Conservation (phyloP, 2,797 vertebrate species). For the Crotalus adamanteus region DNA sequence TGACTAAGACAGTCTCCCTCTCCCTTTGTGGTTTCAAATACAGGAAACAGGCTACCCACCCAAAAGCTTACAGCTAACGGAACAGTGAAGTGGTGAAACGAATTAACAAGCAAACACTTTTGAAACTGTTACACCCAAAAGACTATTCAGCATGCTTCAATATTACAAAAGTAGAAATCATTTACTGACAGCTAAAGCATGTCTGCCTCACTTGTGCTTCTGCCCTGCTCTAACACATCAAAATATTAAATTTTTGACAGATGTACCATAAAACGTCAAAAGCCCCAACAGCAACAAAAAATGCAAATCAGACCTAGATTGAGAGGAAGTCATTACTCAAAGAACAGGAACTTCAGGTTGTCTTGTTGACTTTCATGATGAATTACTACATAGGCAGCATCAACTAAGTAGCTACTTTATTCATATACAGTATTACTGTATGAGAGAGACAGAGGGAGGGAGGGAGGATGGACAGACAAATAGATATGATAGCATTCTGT, state of each 20-base stretch:
- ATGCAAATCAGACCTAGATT: not conserved
- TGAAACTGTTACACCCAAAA: not conserved
- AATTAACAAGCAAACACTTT: not conserved
- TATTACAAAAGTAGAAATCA: not conserved
- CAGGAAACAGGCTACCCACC: constrained; percentile 65
- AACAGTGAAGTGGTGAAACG: constrained; percentile 40
- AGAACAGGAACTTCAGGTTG: not conserved
- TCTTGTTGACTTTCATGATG: not conserved
- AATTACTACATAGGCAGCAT: not conserved
- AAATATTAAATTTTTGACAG: not conserved
- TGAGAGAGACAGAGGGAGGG: no score
- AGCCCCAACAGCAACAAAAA: not conserved
- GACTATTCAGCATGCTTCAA: not conserved
- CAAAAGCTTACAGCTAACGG: constrained; percentile 50
- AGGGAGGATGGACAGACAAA: not conserved
- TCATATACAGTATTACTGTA: not conserved
- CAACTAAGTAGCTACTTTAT: not conserved
- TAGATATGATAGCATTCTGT: not conserved
- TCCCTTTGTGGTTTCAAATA: constrained; percentile 68
- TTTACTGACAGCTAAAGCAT: not conserved
- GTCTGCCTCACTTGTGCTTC: not conserved
- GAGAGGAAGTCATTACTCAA: not conserved
- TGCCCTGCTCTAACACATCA: not conserved
- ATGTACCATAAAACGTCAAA: not conserved
- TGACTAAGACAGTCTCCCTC: constrained; percentile 46